phyloP scores from a whole-genome alignment of 2,888 invertebrate genomes.

The Tipula lateralis region DNA sequence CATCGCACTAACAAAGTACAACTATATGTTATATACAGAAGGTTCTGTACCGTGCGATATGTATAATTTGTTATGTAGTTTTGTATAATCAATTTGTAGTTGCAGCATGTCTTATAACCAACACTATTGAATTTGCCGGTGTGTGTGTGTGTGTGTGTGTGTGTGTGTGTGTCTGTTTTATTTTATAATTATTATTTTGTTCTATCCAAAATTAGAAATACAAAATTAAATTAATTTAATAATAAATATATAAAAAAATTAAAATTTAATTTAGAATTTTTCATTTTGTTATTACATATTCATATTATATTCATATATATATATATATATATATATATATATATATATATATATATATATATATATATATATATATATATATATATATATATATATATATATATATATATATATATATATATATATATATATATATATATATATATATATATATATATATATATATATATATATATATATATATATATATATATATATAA shows the following conservation, averaged over 20 bases:
- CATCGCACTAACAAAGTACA: too few relatives aligned
- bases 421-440: neutral
- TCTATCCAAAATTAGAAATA: neutral
- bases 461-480: neutral
- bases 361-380: neutral
- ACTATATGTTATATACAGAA: too few relatives aligned
- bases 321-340: neutral
- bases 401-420: neutral
- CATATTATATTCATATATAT: neutral
- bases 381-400: neutral
- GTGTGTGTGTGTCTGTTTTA: neutral
- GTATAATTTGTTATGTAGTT: too few relatives aligned
- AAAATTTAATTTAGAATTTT: conserved; percentile 15
- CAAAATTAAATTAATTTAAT: neutral
- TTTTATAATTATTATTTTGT: neutral
- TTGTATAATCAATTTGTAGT: too few relatives aligned
- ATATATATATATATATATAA: neutral
- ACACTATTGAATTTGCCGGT: too few relatives aligned
- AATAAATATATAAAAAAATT: neutral
- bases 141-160: too few relatives aligned
- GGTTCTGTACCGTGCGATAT: too few relatives aligned
- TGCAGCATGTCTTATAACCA: too few relatives aligned
- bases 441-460: neutral
- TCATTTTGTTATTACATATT: neutral
- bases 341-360: neutral